Evolutionary conservation across 2,113 vertebrate genomes (phyloP).

Genomic region (Corythornis cristatus): DNA sequence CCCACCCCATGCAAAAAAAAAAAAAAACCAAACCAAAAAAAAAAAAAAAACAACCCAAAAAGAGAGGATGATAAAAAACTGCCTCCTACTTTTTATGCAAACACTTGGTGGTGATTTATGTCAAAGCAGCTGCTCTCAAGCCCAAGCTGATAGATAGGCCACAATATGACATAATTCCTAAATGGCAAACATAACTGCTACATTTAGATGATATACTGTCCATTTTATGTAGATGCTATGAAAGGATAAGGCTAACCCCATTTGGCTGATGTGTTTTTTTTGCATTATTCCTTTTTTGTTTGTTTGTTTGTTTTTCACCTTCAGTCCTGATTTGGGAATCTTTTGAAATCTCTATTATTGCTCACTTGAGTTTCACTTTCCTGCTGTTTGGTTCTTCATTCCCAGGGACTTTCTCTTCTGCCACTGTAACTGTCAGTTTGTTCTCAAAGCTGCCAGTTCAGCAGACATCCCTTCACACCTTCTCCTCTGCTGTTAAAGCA

Average conservation of each 20-base stretch:
- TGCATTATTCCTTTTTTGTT: not conserved
- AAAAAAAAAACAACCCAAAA: not conserved
- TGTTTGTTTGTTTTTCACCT: not conserved
- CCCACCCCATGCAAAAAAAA: not conserved
- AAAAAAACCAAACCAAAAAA: too few species aligned
- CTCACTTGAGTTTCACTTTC: not conserved
- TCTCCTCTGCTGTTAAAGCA: not conserved
- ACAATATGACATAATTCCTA: conserved; percentile 24
- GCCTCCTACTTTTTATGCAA: not conserved
- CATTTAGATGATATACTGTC: not conserved
- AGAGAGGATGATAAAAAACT: not conserved
- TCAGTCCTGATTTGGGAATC: not conserved
- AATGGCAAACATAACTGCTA: conserved; percentile 1
- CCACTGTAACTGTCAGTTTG: not conserved
- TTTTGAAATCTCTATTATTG: not conserved
- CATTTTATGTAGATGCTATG: not conserved
- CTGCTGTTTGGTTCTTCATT: not conserved
- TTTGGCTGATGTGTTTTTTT: not conserved
- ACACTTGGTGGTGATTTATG: not conserved
- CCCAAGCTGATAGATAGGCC: not conserved
- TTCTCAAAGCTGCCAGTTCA: not conserved
- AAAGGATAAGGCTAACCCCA: not conserved
- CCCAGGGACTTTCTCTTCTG: not conserved
- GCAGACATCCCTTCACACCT: not conserved
- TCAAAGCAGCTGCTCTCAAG: not conserved